Percentiles rank a stretch among this genome's conserved stretches.
Evolutionary conservation across 2,797 vertebrate species (phyloP).

Genomic region (Melanotaenia pygmaea): DNA sequence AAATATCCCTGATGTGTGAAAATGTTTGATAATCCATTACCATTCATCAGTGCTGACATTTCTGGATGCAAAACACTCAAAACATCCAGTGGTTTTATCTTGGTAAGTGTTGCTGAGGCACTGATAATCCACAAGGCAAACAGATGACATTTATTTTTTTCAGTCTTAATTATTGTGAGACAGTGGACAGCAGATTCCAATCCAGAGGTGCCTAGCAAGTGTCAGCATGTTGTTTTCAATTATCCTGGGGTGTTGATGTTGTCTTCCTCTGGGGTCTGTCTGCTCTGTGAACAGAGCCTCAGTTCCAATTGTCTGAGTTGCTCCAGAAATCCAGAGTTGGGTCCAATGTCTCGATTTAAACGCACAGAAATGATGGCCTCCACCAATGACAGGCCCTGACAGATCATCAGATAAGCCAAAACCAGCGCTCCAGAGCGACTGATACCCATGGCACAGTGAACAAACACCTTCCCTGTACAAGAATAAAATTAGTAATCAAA

Average conservation of each 20-base stretch:
- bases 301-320: constrained; percentile 83
- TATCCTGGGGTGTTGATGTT: constrained; percentile 1
- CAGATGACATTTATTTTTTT: constrained; percentile 7
- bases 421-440: constrained; percentile 88
- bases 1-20: constrained; percentile 39
- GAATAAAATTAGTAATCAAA: constrained; percentile 5
- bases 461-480: constrained; percentile 86
- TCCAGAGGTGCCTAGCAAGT: not conserved
- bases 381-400: constrained; percentile 76
- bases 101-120: not conserved
- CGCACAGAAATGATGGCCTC: constrained; percentile 83
- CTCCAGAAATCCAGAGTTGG: constrained; percentile 87
- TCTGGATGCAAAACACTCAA: constrained; percentile 30
- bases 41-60: constrained; percentile 45
- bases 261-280: constrained; percentile 5
- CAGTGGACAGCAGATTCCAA: not conserved
- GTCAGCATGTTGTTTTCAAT: not conserved
- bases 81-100: not conserved
- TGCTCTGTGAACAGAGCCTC: constrained; percentile 25
- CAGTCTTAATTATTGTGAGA: constrained; percentile 2
- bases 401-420: constrained; percentile 89
- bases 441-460: constrained; percentile 90
- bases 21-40: constrained; percentile 38
- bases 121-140: not conserved
- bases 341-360: constrained; percentile 84